Evolutionary conservation across 2,113 vertebrate species (phyloP).

Genomic region (Isichthys henryi): DNA sequence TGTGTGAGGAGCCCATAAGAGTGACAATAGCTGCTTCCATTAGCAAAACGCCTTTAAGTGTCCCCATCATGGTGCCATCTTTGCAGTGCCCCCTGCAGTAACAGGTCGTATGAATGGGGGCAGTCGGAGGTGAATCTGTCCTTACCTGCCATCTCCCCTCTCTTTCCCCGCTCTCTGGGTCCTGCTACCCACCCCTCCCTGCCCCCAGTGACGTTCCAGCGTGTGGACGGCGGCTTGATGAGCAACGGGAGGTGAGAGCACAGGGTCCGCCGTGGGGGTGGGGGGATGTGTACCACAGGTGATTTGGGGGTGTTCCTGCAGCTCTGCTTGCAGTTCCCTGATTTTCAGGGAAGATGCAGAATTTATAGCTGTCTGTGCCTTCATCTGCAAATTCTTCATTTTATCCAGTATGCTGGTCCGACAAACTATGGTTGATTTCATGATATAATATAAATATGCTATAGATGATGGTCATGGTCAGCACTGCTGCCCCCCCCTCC

Average conservation of each 20-base stretch:
- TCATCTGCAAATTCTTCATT: too few species aligned
- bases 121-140: constrained; percentile 28
- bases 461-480: too few species aligned
- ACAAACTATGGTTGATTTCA: too few species aligned
- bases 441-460: not conserved
- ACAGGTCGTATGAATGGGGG: not conserved
- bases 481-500: too few species aligned
- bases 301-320: not conserved
- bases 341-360: too few species aligned
- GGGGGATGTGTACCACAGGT: not conserved
- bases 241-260: constrained; percentile 91
- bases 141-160: constrained; percentile 31
- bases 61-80: not conserved
- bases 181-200: constrained; percentile 29
- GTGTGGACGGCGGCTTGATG: constrained; percentile 95
- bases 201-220: constrained; percentile 88
- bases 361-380: too few species aligned
- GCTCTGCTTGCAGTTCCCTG: too few species aligned
- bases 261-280: not conserved
- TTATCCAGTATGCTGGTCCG: too few species aligned
- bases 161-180: not conserved
- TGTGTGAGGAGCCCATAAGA: not conserved
- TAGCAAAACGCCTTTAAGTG: not conserved
- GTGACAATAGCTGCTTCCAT: not conserved
- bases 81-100: not conserved